Base-by-base conservation (phyloP, 1,140 invertebrate genomes). In the Maniola jurtina region DNA sequence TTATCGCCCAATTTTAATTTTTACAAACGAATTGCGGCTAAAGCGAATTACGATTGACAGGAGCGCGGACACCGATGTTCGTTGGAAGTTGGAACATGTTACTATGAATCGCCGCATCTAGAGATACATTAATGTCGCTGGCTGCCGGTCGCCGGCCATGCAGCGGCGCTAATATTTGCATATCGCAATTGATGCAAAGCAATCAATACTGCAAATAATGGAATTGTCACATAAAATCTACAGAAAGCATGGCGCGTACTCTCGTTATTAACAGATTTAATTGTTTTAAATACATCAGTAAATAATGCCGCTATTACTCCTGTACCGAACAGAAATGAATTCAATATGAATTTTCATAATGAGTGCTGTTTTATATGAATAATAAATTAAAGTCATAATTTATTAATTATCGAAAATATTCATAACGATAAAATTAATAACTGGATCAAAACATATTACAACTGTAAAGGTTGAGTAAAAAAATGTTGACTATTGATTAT, bases 181-280 rank as follows among this genome's bases (percentile, higher is more conserved):
- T 90, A 90, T 86, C 84, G 81, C 84, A 85, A 90, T 88, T 90
- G 88, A 90, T 88, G 83, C 85, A 73, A 81, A 77, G 79, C 86
- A 90, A 90, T 90, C 88, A 88, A 88, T 90, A 88, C 84, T 82
- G 86, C 84, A 90, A 90, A 90, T 88, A 89, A 84, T 86, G 85
- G 81, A 87, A 84, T 80, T 84, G 79, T 84, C 83, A 81, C 83
- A 85, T 84, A 79, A 86, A 83, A 86, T 84, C 78, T 81, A 80
- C 83, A 84, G 84, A 87, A 79, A 85, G 72, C 76, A 83, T 84
- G 80, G 71, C 72, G 73, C 68, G 68, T 72, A 70, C 71, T 72
- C 74, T 80, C 79, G 81, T 84, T 83, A 82, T 80, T 81, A 84
- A 81, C 75, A 80, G 81, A 73, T 77, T 75, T 77, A 72, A 77